Conservation (phyloP, 2,113 vertebrate species). For the Chaetorhynchus papuensis region DNA sequence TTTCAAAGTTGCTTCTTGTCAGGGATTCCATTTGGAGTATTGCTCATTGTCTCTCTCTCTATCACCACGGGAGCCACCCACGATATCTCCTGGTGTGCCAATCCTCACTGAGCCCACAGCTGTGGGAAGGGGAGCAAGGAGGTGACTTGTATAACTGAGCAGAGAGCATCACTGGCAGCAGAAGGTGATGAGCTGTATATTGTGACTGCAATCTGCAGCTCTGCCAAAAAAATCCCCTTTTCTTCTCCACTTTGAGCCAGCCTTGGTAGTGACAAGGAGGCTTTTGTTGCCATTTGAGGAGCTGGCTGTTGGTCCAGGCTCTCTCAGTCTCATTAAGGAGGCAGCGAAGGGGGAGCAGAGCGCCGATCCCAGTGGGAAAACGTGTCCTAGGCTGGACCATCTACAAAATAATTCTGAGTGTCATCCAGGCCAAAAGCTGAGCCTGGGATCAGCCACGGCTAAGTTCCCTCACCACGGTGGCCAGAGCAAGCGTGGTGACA, state of each 20-base stretch:
- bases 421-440: not conserved
- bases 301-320: not conserved
- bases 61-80: not conserved
- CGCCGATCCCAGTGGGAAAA: not conserved
- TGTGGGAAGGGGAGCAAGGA: not conserved
- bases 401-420: not conserved
- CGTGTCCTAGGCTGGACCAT: not conserved
- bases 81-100: not conserved
- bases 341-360: not conserved
- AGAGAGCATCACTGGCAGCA: not conserved
- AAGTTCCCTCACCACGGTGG: not conserved
- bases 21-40: not conserved
- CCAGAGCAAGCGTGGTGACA: not conserved
- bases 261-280: not conserved
- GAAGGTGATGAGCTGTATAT: not conserved
- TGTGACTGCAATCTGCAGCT: not conserved
- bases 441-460: not conserved
- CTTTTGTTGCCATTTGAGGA: conserved; percentile 15
- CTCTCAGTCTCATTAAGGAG: not conserved
- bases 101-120: not conserved
- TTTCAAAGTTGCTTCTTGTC: not conserved
- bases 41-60: not conserved
- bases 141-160: not conserved
- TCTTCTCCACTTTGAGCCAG: not conserved
- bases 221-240: not conserved